Percentiles rank a stretch among this genome's conserved stretches.
These are phyloP conservation scores for Ornithorhynchus anatinus DNA, from an alignment of 2,113 vertebrate species.

Conservation along the genomic window DNA sequence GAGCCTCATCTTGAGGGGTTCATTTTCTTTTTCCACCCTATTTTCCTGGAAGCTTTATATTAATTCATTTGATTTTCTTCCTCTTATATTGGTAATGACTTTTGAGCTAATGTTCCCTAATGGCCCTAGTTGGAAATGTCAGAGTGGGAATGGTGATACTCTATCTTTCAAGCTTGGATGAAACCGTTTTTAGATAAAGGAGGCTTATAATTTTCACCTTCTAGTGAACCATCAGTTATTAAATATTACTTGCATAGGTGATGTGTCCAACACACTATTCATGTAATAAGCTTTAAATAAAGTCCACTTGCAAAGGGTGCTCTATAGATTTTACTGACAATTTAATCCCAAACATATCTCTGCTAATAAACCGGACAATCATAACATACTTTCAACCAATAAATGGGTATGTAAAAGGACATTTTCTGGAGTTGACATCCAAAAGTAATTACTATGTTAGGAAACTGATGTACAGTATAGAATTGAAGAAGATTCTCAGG, in stretches of 20 bases:
- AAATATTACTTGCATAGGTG: neutral
- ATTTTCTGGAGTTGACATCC: neutral
- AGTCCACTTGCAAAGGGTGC: neutral
- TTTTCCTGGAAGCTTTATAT: neutral
- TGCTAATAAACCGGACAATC: neutral
- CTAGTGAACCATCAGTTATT: neutral
- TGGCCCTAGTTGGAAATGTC: neutral
- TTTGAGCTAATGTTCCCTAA: neutral
- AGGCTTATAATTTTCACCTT: neutral
- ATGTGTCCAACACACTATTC: neutral
- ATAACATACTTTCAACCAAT: neutral
- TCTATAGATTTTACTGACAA: neutral
- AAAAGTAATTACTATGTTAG: neutral
- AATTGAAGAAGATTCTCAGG: neutral
- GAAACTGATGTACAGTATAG: neutral
- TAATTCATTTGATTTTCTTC: neutral
- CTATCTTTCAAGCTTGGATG: neutral
- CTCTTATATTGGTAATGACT: neutral
- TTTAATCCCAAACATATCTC: conserved; percentile 11
- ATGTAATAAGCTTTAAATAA: conserved; percentile 4
- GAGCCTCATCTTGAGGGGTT: neutral
- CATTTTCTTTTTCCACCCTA: too few species aligned
- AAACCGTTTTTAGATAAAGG: neutral
- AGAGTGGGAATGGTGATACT: neutral
- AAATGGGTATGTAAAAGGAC: neutral